Percentiles rank a stretch among this genome's conserved stretches.
These are phyloP conservation scores for Eustalomyia histrio DNA, from an alignment of 2,888 invertebrate genomes.

Conservation along the genomic window DNA sequence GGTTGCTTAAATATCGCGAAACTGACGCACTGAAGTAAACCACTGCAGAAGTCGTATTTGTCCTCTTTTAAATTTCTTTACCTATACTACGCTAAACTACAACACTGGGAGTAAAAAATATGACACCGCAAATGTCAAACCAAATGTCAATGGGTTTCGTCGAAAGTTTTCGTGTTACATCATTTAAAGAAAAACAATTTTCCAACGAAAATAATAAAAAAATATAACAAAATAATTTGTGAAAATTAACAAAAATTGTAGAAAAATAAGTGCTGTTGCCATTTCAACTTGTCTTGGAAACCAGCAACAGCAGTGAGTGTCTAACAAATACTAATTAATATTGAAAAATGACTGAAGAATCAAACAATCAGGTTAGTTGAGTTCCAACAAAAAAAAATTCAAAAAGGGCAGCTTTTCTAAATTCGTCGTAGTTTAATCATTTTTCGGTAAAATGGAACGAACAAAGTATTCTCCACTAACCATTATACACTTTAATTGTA, in stretches of 20 bases:
- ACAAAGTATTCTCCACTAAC: background rate
- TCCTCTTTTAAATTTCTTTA: background rate
- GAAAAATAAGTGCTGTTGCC: conserved; percentile 55
- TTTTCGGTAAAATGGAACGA: background rate
- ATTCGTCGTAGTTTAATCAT: background rate
- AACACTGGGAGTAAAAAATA: background rate
- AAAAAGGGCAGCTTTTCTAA: background rate
- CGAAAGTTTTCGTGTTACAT: conserved; percentile 69
- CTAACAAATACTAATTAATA: conserved; percentile 19
- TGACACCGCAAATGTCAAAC: too few species aligned
- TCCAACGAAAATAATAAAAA: conserved; percentile 43
- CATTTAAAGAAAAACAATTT: conserved; percentile 67
- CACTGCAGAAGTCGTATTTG: too few species aligned
- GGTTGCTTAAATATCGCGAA: too few species aligned
- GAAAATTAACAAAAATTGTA: conserved; percentile 22
- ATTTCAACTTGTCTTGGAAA: conserved; percentile 49
- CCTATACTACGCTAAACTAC: conserved; percentile 7
- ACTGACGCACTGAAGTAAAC: too few species aligned
- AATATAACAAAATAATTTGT: conserved; percentile 25
- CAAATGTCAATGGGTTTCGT: conserved; percentile 50
- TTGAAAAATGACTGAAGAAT: conserved; percentile 68
- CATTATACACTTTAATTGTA: background rate
- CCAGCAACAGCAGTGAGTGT: conserved; percentile 64
- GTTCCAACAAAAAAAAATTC: conserved; percentile 6
- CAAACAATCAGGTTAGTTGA: conserved; percentile 71